These are phyloP conservation scores for Galerucella pusilla DNA, from an alignment of 2,888 invertebrate species.

Conservation along the genomic window DNA sequence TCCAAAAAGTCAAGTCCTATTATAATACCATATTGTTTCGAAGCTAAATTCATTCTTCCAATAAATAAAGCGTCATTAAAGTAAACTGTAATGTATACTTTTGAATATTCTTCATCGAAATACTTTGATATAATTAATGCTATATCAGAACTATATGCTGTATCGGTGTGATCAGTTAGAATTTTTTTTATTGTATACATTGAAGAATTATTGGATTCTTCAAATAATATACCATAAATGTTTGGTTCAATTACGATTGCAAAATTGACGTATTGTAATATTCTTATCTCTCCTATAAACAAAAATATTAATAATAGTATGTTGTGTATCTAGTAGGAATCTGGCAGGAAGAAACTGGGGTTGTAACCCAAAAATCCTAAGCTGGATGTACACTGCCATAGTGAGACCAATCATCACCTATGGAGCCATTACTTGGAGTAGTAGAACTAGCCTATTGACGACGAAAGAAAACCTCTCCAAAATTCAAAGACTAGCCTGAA, in stretches of 20 bases:
- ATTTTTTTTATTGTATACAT: slow-evolving; percentile 43
- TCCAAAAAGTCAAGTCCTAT: slow-evolving; percentile 69
- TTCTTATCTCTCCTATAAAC: neutral
- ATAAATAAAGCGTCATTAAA: slow-evolving; percentile 50
- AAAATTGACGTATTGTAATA: slow-evolving; percentile 56
- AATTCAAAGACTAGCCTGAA: too few relatives aligned
- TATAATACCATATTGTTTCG: slow-evolving; percentile 61
- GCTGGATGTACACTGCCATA: too few relatives aligned
- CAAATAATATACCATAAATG: slow-evolving; percentile 65
- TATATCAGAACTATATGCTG: slow-evolving; percentile 22
- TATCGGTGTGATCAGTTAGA: neutral
- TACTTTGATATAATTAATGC: slow-evolving; percentile 41
- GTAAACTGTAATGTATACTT: slow-evolving; percentile 45
- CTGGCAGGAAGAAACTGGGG: too few relatives aligned
- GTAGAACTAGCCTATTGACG: too few relatives aligned
- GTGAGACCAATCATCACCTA: too few relatives aligned
- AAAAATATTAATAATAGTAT: neutral
- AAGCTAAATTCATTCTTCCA: slow-evolving; percentile 33
- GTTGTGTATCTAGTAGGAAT: neutral
- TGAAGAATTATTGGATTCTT: slow-evolving; percentile 57
- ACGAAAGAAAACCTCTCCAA: too few relatives aligned
- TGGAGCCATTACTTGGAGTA: too few relatives aligned
- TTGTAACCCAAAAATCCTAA: too few relatives aligned
- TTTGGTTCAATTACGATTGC: slow-evolving; percentile 67
- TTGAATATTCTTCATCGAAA: slow-evolving; percentile 14